Evolutionary conservation across 2,113 vertebrate species (phyloP).

Genomic region (Butastur rufipennis): DNA sequence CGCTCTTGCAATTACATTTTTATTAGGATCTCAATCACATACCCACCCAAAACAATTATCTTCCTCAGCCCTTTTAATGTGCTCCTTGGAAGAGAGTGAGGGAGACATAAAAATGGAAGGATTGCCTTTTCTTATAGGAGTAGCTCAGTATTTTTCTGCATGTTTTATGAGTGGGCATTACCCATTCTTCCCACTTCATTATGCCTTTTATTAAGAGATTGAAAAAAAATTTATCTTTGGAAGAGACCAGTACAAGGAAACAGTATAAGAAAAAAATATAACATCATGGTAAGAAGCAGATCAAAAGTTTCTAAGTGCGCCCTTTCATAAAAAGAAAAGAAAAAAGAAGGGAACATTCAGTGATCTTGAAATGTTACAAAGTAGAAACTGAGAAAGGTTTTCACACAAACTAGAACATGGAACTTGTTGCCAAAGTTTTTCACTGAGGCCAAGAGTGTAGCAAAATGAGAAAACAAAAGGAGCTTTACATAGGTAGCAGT

Average conservation of each 20-base stretch:
- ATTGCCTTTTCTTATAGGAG: neutral
- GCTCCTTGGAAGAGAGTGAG: neutral
- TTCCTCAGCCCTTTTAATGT: neutral
- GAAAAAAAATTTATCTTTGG: neutral
- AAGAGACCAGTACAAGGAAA: neutral
- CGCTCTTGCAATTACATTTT: neutral
- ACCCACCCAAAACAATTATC: neutral
- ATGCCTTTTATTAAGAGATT: neutral
- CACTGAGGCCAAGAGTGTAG: neutral
- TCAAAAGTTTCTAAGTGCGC: neutral
- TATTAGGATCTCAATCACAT: neutral
- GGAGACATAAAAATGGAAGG: neutral
- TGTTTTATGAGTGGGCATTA: neutral
- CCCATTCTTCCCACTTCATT: neutral
- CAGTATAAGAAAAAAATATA: neutral
- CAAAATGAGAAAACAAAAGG: neutral
- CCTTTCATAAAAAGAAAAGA: neutral
- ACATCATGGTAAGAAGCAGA: neutral
- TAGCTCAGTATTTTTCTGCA: neutral
- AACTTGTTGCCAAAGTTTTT: neutral
- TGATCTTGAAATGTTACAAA: neutral
- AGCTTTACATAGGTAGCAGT: neutral
- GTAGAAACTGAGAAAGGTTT: constrained; percentile 4
- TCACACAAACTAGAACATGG: neutral
- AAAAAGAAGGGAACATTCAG: neutral